A percentile compares a stretch with the other conserved stretches of the same genome.
Conservation (phyloP, 2,888 invertebrate species). For the Blastobasis lacticolella region DNA sequence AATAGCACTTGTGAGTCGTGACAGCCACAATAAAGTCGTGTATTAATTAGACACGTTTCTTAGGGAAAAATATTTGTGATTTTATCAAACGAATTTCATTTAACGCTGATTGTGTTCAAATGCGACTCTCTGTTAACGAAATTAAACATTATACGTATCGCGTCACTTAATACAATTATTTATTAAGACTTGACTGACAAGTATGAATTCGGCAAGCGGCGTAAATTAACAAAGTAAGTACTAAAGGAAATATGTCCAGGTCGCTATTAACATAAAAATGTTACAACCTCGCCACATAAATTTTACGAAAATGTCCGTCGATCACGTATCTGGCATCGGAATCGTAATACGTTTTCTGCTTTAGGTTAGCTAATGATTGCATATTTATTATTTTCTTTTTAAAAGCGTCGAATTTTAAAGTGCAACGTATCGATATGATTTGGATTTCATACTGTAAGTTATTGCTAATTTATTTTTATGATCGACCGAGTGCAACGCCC, state of each 20-base stretch:
- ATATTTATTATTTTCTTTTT: slow-evolving; percentile 1
- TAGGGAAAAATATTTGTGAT: too few relatives aligned
- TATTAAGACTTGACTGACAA: too few relatives aligned
- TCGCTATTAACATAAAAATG: neutral
- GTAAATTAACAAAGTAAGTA: neutral
- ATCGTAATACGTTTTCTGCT: slow-evolving; percentile 3
- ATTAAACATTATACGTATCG: too few relatives aligned
- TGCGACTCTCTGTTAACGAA: too few relatives aligned
- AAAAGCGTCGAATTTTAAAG: neutral
- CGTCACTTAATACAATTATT: too few relatives aligned
- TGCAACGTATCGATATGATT: neutral
- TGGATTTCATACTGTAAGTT: neutral
- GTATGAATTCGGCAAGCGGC: neutral
- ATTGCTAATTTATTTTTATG: neutral
- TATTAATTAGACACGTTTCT: too few relatives aligned
- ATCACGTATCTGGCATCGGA: neutral
- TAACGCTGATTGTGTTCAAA: too few relatives aligned
- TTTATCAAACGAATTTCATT: too few relatives aligned
- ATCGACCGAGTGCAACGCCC: neutral
- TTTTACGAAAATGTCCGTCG: neutral
- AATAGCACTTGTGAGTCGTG: too few relatives aligned
- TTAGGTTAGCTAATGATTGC: slow-evolving; percentile 1
- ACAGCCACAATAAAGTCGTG: too few relatives aligned
- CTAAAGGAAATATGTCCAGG: neutral
- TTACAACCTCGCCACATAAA: neutral